Base-by-base conservation (phyloP, 2,888 invertebrate species). In the Volucella inanis region DNA sequence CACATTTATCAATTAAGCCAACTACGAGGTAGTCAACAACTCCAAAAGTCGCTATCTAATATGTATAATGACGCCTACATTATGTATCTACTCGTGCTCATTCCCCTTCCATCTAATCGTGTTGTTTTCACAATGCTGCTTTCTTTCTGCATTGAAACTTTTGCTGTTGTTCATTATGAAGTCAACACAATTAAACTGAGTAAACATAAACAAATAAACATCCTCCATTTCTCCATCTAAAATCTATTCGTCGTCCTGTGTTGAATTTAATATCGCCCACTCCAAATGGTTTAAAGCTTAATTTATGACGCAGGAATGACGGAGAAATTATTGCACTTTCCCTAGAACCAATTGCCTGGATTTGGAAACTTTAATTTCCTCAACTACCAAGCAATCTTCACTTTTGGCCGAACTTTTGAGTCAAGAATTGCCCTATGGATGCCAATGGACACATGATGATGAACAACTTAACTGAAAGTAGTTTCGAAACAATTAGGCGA, bases 401-500 rank as follows among this genome's bases (percentile, higher is more conserved):
- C 75, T 71, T 54, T 55, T 0, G 62, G 62, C 55, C 49, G 39
- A 78, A 47, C 64, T 64, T 57, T 18, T 64, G 50, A 71, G 79
- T 72, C 80, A 76, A 84, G 75, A 80, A 75, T 76, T 57, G 38
- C 65, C 47, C 31, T 31, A 31, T 31, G 31, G 10, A 57, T 52
- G 31, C 62, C 45, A 54, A 41, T 65, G 74, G 74, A 75, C 75
- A 67, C 71, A 76, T 71, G 75, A 80, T 67, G 75, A 71, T 55
- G 84, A 84, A 71, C 75, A 80, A 76, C 67, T 80, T 84, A 84
- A 84, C 76, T 80, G 75, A 76, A 80, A 80, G 84, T 84, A 84
- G 80, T 80, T 84, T 61, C 75, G 47, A 71, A 80, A 80, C 80
- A 84, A 84, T 80, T 84, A 80, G 55, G 61, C 49, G 71, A 75